Evolutionary conservation across 2,888 invertebrate genomes (phyloP).

Genomic region (Capitulum mitella): DNA sequence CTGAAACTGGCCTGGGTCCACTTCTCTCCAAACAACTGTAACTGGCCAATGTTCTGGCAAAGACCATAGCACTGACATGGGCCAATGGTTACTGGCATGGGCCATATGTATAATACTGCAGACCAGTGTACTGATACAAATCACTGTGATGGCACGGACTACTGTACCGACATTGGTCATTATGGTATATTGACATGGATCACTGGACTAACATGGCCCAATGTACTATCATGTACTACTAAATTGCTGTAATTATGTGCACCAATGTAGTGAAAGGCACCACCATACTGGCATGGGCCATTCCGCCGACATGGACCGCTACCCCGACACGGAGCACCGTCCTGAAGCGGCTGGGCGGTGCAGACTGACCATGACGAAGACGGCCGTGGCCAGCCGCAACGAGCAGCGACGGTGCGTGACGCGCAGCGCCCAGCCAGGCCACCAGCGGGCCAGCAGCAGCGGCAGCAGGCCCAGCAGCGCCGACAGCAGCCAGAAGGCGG

Average conservation of each 20-base stretch:
- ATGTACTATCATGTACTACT: background rate
- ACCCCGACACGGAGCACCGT: background rate
- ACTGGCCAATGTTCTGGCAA: too few species aligned
- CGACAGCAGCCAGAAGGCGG: background rate
- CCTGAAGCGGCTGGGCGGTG: background rate
- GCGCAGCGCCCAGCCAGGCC: background rate
- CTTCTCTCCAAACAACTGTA: too few species aligned
- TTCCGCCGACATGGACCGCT: background rate
- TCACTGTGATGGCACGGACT: background rate
- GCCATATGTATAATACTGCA: background rate
- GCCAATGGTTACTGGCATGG: background rate
- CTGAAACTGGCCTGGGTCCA: too few species aligned
- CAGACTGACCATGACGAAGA: background rate
- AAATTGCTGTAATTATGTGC: background rate
- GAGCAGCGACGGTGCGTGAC: slow-evolving; percentile 6
- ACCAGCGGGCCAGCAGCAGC: slow-evolving; percentile 15
- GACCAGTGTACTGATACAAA: background rate
- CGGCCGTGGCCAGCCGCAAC: background rate
- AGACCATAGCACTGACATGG: background rate
- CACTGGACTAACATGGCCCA: too few species aligned
- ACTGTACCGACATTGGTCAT: too few species aligned
- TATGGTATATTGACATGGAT: too few species aligned
- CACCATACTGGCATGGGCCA: background rate
- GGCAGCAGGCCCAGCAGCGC: background rate
- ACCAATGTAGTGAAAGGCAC: background rate